Evolutionary conservation across 2,113 vertebrate genomes (phyloP).

Genomic region (Chionis minor): DNA sequence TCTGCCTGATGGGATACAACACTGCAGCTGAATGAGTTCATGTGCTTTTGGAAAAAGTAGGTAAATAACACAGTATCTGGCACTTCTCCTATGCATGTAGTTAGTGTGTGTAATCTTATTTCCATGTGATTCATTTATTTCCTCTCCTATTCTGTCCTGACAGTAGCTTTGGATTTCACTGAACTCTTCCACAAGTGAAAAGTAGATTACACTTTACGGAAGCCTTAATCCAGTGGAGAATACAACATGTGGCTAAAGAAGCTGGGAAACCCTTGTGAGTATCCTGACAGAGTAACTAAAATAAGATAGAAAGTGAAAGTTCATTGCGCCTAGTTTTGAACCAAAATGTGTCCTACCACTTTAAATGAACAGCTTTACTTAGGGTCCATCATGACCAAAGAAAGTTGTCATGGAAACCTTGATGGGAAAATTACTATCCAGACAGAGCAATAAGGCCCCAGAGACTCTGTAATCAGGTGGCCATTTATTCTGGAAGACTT

Average conservation of each 20-base stretch:
- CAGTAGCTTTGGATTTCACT: neutral
- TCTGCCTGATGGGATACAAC: neutral
- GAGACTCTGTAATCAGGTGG: neutral
- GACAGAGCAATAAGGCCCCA: neutral
- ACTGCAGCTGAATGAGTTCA: neutral
- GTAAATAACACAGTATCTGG: neutral
- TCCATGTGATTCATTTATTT: neutral
- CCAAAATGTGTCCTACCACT: neutral
- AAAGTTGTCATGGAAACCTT: conserved; percentile 39
- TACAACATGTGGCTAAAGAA: neutral
- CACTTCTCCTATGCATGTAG: neutral
- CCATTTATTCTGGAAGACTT: neutral
- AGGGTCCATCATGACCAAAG: neutral
- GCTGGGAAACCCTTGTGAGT: neutral
- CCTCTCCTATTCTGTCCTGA: neutral
- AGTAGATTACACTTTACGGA: neutral
- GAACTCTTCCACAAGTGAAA: neutral
- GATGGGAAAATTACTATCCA: neutral
- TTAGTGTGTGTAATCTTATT: neutral
- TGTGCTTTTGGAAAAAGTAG: neutral
- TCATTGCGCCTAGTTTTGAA: neutral
- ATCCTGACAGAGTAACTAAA: neutral
- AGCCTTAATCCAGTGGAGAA: neutral
- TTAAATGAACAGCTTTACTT: neutral
- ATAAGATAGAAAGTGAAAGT: neutral